Percentiles rank a stretch among this genome's conserved stretches.
Evolutionary conservation across 2,113 vertebrate genomes (phyloP).

Genomic region (Ginglymostoma cirratum): DNA sequence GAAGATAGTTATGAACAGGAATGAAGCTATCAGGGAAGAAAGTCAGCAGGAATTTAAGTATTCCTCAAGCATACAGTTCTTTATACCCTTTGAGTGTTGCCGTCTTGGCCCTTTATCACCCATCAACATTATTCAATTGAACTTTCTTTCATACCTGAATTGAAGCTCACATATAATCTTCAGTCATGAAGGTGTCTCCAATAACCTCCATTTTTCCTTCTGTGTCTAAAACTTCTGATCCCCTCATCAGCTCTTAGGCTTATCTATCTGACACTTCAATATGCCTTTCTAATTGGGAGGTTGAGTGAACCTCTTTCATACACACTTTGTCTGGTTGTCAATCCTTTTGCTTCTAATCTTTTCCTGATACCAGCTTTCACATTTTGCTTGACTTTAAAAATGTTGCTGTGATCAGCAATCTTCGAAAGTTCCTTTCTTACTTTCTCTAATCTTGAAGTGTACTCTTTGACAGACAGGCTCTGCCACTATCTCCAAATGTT

Average conservation of each 20-base stretch:
- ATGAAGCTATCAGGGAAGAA: neutral
- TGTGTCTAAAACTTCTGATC: neutral
- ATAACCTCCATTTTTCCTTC: neutral
- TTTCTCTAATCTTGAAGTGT: neutral
- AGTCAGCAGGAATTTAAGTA: neutral
- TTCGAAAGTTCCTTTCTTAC: neutral
- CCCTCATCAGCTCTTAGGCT: neutral
- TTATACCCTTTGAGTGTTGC: neutral
- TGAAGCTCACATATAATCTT: neutral
- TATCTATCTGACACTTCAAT: neutral
- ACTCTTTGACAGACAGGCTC: neutral
- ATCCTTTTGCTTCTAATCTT: neutral
- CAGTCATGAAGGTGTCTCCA: neutral
- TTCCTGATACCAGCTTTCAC: neutral
- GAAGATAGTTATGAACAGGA: neutral
- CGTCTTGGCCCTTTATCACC: neutral
- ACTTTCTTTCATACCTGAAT: neutral
- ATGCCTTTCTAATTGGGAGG: neutral
- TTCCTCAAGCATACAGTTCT: neutral
- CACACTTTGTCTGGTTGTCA: neutral
- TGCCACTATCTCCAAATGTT: neutral
- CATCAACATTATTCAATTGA: neutral
- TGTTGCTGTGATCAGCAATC: neutral
- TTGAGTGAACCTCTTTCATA: neutral
- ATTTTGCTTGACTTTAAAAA: neutral